Evolutionary conservation across 2,888 invertebrate genomes (phyloP), one percentile per base, ranked within the genome.

Genomic region (Stenotaenia linearis): DNA sequence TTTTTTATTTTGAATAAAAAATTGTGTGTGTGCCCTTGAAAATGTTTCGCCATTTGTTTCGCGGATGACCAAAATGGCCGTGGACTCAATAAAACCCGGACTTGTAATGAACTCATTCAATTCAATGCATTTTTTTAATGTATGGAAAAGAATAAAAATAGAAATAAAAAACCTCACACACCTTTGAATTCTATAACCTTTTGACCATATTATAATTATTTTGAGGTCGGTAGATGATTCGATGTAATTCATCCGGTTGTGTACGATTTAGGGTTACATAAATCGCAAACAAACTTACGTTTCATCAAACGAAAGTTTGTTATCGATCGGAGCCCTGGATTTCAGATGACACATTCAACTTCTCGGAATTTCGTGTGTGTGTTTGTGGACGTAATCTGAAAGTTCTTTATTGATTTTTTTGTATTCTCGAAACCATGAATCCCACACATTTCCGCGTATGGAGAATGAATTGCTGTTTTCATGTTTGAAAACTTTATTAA

Each of bases 61-160:
- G 28, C 23, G 1, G 28, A 23, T 25, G 28, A 10, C 50, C 23
- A 69, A 69, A 69, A 69, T 69, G 69, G 28, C 69, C 69, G 28
- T 69, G 69, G 69, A 23, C 69, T 69, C 69, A 28, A 69, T 69
- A 69, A 28, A 28, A 69, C 28, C 69, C 69, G 69, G 69, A 69
- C 69, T 10, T 25, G 28, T 50, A 18, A 69, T 69, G 69, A 69
- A 23, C 25, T 69, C 69, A 69, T 69, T 69, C 28, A 69, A 28
- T 69, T 69, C 28, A 69, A 15, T 10, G 69, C 28, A 28, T 3
- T 69, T 69, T 40, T 50, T 18, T 15, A 18, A n/a, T 18, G 18
- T 18, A 50, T 50, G 18, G 50, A 50, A 50, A n/a, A 50, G 18
- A 50, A 50, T 50, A 18, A 18, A 18, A 50, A 18, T 18, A 50